Evolutionary conservation across 2,113 vertebrate genomes (phyloP).

Genomic region (Corythaeola cristata): DNA sequence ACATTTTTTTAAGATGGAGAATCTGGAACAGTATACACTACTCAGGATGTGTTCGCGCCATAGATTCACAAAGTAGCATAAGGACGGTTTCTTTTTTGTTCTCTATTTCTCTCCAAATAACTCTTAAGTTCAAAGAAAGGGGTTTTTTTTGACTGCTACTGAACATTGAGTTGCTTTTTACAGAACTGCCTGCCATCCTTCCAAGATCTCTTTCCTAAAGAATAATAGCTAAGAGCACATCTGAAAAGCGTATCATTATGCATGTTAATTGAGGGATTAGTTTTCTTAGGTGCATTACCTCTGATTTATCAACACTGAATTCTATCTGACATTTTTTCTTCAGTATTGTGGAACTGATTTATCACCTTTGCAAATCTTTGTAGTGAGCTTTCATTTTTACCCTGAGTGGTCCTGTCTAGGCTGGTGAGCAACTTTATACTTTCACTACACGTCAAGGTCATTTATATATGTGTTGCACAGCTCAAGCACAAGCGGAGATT

Average conservation of each 20-base stretch:
- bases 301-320: neutral
- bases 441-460: neutral
- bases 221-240: neutral
- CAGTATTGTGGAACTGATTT: neutral
- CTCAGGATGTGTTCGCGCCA: neutral
- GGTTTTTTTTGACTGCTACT: neutral
- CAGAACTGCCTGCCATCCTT: neutral
- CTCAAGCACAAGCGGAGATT: neutral
- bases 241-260: neutral
- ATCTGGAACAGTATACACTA: neutral
- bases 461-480: neutral
- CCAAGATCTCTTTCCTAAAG: neutral
- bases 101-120: neutral
- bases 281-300: neutral
- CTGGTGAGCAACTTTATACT: neutral
- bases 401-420: neutral
- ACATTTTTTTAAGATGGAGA: neutral
- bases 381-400: neutral
- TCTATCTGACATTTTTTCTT: neutral
- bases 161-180: neutral
- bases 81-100: neutral
- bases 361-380: neutral
- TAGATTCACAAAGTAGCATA: neutral
- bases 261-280: neutral
- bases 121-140: neutral